Evolutionary conservation across 2,888 invertebrate genomes (phyloP).

Genomic region (Horisme vitalbata): DNA sequence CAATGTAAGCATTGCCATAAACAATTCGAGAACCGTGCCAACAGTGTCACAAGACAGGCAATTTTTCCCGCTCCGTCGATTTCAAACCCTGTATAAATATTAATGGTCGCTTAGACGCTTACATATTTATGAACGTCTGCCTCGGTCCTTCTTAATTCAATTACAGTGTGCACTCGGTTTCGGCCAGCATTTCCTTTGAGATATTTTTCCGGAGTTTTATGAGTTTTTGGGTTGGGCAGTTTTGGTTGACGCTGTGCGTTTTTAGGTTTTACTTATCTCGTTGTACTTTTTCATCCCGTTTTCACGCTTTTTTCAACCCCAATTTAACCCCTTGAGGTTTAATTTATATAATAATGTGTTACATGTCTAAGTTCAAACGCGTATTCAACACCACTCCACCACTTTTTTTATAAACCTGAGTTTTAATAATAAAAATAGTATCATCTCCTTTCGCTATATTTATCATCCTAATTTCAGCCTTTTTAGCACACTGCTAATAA

Average conservation of each 20-base stretch:
- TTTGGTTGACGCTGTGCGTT: constrained; percentile 13
- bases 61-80: constrained; percentile 17
- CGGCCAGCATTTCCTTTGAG: constrained; percentile 28
- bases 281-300: no score
- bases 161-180: constrained; percentile 33
- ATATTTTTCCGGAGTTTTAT: constrained; percentile 25
- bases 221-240: constrained; percentile 12
- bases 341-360: no score
- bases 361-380: no score
- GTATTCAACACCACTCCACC: no score
- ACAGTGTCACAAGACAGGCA: constrained; percentile 8
- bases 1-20: constrained; percentile 1
- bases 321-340: no score
- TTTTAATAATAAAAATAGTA: no score
- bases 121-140: constrained; percentile 35
- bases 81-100: constrained; percentile 29
- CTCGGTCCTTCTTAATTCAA: constrained; percentile 33
- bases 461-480: no score
- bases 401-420: no score
- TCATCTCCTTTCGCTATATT: no score
- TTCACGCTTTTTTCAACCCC: no score
- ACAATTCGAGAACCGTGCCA: constrained; percentile 3
- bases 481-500: no score
- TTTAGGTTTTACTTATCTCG: background rate
- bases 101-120: constrained; percentile 31